phyloP scores from a whole-genome alignment of 2,113 vertebrate species.

The Apaloderma vittatum region DNA sequence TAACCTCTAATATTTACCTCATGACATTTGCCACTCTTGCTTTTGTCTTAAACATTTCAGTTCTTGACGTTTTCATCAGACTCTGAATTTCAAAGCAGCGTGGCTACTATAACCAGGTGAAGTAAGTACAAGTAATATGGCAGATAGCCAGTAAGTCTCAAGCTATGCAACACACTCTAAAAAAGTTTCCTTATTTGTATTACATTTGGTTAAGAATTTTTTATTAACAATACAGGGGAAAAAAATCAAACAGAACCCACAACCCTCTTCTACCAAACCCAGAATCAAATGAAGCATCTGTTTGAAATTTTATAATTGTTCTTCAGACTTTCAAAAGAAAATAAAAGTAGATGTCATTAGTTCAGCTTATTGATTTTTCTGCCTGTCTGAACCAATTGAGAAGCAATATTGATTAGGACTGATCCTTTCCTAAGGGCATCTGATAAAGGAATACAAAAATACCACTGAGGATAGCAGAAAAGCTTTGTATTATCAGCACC shows the following conservation, averaged over 20 bases:
- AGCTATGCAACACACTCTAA: not conserved
- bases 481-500: constrained; percentile 59
- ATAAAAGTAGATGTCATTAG: constrained; percentile 76
- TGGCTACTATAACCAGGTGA: not conserved
- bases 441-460: constrained; percentile 71
- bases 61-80: not conserved
- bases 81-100: not conserved
- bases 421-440: constrained; percentile 81
- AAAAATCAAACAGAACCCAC: not conserved
- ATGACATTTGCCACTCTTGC: not conserved
- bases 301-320: constrained; percentile 56
- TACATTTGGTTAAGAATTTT: not conserved
- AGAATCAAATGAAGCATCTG: constrained; percentile 24
- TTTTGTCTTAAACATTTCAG: not conserved
- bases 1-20: not conserved
- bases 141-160: not conserved
- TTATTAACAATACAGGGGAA: not conserved
- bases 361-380: constrained; percentile 80
- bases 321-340: constrained; percentile 52
- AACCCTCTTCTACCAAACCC: not conserved
- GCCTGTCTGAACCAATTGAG: constrained; percentile 75
- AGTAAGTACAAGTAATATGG: not conserved
- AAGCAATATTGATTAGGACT: constrained; percentile 81
- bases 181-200: not conserved
- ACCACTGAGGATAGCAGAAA: constrained; percentile 70